phyloP scores from a whole-genome alignment of 2,797 vertebrate species.

The Momotus momota region DNA sequence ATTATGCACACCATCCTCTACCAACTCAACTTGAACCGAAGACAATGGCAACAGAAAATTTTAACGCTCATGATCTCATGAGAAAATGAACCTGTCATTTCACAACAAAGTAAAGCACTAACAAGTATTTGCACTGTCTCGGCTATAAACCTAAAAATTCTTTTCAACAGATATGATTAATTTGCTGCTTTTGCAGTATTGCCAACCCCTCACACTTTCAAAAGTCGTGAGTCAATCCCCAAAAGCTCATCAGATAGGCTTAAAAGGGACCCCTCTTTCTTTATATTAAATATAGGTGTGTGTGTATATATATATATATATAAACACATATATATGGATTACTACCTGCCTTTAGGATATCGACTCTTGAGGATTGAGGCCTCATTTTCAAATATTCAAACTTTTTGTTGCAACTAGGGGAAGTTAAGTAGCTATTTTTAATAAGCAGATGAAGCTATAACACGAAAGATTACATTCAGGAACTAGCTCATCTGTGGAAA shows the following conservation, averaged over 20 bases:
- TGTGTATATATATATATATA: background rate
- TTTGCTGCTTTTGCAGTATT: background rate
- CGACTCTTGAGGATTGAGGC: background rate
- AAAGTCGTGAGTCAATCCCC: background rate
- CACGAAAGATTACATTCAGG: background rate
- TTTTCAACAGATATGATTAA: conserved; percentile 27
- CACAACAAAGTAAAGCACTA: background rate
- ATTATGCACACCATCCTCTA: background rate
- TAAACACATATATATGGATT: background rate
- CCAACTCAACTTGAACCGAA: background rate
- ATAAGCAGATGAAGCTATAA: background rate
- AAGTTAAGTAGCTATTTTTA: background rate
- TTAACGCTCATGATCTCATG: background rate
- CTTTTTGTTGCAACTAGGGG: background rate
- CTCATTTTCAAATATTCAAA: background rate
- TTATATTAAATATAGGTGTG: background rate
- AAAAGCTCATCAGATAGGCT: background rate
- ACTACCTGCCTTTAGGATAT: background rate
- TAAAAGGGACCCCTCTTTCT: background rate
- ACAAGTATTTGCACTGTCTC: background rate
- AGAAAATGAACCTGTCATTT: background rate
- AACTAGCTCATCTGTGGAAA: background rate
- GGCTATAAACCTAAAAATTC: background rate
- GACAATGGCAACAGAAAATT: background rate
- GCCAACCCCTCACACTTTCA: background rate